Evolutionary conservation across 2,113 vertebrate species (phyloP).

Genomic region (Nycticebus coucang): DNA sequence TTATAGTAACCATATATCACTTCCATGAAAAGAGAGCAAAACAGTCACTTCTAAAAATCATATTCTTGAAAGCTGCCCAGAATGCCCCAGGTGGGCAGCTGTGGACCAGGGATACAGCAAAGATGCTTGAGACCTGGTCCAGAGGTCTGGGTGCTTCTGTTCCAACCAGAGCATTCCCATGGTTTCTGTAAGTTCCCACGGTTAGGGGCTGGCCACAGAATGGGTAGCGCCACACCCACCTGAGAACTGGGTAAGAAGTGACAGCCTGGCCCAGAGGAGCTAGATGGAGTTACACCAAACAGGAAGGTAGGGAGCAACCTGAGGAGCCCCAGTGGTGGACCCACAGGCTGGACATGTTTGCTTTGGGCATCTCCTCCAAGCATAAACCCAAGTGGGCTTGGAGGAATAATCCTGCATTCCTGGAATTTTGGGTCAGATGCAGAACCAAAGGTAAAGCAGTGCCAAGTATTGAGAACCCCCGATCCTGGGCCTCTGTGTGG

Average conservation of each 20-base stretch:
- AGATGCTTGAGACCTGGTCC: neutral
- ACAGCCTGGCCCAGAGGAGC: neutral
- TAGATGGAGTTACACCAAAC: neutral
- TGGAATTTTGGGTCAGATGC: neutral
- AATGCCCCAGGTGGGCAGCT: neutral
- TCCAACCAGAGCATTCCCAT: neutral
- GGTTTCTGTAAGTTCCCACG: neutral
- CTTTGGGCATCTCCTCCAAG: neutral
- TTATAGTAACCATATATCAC: too few species aligned
- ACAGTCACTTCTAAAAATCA: neutral
- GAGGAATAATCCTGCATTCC: neutral
- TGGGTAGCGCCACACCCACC: neutral
- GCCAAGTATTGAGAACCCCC: neutral
- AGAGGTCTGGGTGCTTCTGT: neutral
- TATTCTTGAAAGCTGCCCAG: neutral
- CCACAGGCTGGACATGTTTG: fast-evolving
- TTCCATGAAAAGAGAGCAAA: neutral
- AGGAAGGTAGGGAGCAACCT: neutral
- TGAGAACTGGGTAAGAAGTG: neutral
- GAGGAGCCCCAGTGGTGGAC: fast-evolving
- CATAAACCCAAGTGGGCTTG: neutral
- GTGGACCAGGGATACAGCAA: neutral
- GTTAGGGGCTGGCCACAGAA: neutral
- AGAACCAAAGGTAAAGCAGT: neutral
- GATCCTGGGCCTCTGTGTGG: neutral